Percentiles rank a stretch among this genome's conserved stretches.
These are phyloP conservation scores for Lonchura striata DNA, from an alignment of 2,113 vertebrate species.

Conservation along the genomic window DNA sequence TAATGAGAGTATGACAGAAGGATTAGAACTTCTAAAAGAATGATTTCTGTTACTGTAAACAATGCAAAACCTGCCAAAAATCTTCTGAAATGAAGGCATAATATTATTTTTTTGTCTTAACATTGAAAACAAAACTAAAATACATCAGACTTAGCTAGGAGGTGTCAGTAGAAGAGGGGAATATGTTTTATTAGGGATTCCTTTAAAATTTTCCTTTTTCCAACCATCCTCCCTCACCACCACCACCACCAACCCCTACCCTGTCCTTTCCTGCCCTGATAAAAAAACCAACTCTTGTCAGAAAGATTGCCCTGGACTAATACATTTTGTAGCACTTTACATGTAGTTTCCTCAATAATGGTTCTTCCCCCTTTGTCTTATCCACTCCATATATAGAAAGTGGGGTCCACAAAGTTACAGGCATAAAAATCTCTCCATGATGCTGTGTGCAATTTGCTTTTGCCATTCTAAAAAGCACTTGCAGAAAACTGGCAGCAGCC, in stretches of 20 bases:
- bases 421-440: neutral
- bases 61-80: neutral
- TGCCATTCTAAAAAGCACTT: neutral
- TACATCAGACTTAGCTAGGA: neutral
- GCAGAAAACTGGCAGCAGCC: neutral
- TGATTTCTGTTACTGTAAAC: neutral
- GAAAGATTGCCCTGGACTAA: neutral
- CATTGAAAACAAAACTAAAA: neutral
- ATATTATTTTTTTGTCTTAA: neutral
- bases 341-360: neutral
- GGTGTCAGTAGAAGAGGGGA: neutral
- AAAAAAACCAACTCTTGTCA: neutral
- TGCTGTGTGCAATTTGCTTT: neutral
- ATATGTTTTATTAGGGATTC: neutral
- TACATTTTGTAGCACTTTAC: neutral
- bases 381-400: neutral
- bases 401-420: neutral
- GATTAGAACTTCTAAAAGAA: neutral
- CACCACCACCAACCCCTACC: accelerated
- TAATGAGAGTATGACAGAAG: neutral
- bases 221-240: neutral
- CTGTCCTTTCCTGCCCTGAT: neutral
- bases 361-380: neutral
- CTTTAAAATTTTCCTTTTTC: neutral
- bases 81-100: neutral